Conservation (phyloP, 1,140 invertebrate genomes). For the Drosophila kanapiae region DNA sequence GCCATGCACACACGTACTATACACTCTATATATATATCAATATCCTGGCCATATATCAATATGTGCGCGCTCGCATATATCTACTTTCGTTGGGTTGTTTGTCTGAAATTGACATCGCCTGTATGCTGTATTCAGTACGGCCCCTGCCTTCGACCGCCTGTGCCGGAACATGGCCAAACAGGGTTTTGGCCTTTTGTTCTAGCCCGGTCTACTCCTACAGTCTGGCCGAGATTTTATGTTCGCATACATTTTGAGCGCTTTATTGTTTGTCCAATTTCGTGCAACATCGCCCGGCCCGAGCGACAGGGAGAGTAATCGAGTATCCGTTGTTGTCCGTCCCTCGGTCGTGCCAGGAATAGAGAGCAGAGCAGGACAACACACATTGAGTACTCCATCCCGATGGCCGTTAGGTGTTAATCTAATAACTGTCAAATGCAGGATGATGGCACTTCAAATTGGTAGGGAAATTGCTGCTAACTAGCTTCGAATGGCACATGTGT, state of each 20-base stretch:
- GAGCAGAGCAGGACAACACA: constrained; percentile 12
- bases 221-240: constrained; percentile 74
- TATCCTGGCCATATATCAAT: constrained; percentile 69
- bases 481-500: constrained; percentile 21
- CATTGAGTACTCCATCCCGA: constrained; percentile 5
- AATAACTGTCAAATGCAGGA: constrained; percentile 81
- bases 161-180: constrained; percentile 37
- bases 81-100: constrained; percentile 61
- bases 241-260: constrained; percentile 79
- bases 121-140: constrained; percentile 31
- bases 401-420: constrained; percentile 76
- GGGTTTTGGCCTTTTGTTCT: constrained; percentile 68
- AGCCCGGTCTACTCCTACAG: constrained; percentile 36
- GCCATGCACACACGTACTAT: constrained; percentile 8
- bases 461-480: constrained; percentile 51
- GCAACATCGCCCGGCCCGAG: constrained; percentile 57
- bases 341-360: constrained; percentile 25
- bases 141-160: not conserved
- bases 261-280: constrained; percentile 79
- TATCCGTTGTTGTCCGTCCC: constrained; percentile 51
- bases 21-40: constrained; percentile 29
- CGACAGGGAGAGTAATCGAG: constrained; percentile 61
- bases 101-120: constrained; percentile 80
- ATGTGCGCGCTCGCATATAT: constrained; percentile 37
- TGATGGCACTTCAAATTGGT: constrained; percentile 54